These are phyloP conservation scores for Epirrita christyi DNA, from an alignment of 2,888 invertebrate genomes.

Conservation along the genomic window DNA sequence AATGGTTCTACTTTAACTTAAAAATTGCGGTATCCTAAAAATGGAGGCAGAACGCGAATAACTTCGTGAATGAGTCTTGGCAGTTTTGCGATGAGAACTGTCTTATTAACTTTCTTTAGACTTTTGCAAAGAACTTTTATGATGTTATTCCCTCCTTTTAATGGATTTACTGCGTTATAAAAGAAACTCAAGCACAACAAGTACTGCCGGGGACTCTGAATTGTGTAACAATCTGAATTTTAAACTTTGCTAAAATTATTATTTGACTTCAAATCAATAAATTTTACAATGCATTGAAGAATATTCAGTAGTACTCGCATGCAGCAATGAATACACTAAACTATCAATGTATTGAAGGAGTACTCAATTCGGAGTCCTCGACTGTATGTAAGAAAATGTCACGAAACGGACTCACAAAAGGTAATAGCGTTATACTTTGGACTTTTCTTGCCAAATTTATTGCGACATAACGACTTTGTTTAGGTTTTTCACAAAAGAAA, in stretches of 20 bases:
- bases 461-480: conserved; percentile 34
- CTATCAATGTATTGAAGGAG: too few relatives aligned
- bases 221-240: not conserved
- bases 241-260: too few relatives aligned
- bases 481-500: conserved; percentile 27
- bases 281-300: too few relatives aligned
- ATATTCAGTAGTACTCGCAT: too few relatives aligned
- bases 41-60: conserved; percentile 61
- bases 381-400: conserved; percentile 35
- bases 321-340: too few relatives aligned
- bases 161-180: conserved; percentile 52
- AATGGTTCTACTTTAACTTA: not conserved
- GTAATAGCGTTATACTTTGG: conserved; percentile 39
- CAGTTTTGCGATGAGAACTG: conserved; percentile 53
- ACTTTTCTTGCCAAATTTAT: conserved; percentile 39
- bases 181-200: conserved; percentile 45
- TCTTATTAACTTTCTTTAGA: conserved; percentile 58
- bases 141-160: conserved; percentile 51
- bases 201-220: conserved; percentile 13
- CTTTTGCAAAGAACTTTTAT: conserved; percentile 49
- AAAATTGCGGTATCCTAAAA: conserved; percentile 41
- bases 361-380: not conserved
- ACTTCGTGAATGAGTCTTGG: conserved; percentile 59
- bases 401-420: conserved; percentile 28
- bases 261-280: too few relatives aligned